Conservation (phyloP, 2,113 vertebrate species). For the Oxyruncus cristatus region DNA sequence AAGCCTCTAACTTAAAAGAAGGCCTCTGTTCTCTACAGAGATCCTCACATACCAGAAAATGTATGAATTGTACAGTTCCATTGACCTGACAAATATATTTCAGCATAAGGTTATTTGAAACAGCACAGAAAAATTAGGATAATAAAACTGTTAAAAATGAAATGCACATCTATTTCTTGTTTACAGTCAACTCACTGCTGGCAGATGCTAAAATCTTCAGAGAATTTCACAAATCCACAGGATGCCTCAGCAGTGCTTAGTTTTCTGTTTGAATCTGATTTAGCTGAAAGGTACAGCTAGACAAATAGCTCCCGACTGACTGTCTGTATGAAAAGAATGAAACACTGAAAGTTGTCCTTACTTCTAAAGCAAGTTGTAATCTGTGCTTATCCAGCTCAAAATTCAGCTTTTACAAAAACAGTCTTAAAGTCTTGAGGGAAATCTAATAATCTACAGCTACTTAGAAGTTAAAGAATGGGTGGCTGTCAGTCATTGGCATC, state of each 20-base stretch:
- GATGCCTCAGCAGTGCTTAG: background rate
- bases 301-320: background rate
- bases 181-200: background rate
- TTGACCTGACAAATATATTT: background rate
- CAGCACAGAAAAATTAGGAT: background rate
- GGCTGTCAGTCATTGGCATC: background rate
- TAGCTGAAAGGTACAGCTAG: conserved; percentile 5
- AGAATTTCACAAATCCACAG: background rate
- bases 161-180: background rate
- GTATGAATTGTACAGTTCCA: background rate
- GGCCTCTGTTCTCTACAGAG: background rate
- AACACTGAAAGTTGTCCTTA: background rate
- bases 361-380: background rate
- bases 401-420: background rate
- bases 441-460: background rate
- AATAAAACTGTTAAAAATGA: background rate
- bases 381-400: background rate
- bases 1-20: background rate
- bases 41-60: background rate
- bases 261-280: conserved; percentile 16
- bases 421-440: background rate
- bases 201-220: background rate
- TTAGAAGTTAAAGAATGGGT: background rate
- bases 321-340: background rate
- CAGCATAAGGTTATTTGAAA: background rate